Evolutionary conservation across 2,888 invertebrate genomes (phyloP).

Genomic region (Coenonympha arcania): DNA sequence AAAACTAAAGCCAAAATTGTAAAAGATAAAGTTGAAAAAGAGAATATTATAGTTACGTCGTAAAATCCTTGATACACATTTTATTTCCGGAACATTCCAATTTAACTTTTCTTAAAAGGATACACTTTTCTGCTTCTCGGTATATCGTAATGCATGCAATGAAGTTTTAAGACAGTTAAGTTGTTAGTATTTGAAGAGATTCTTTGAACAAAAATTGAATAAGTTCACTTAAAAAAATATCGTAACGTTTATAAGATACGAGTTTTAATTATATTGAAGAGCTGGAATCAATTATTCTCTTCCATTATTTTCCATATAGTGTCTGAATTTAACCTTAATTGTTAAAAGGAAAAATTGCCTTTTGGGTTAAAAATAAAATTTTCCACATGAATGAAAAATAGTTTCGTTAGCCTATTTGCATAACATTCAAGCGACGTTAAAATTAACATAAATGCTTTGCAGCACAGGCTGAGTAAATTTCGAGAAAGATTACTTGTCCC

Average conservation of each 20-base stretch:
- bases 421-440: neutral
- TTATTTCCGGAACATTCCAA: neutral
- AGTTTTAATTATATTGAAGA: too few species aligned
- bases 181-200: neutral
- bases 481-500: neutral
- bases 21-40: neutral
- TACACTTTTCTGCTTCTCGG: neutral
- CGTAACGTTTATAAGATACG: too few species aligned
- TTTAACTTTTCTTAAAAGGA: neutral
- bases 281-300: too few species aligned
- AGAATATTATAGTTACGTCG: neutral
- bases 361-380: neutral
- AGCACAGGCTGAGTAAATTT: constrained; percentile 2
- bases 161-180: neutral
- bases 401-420: constrained; percentile 3
- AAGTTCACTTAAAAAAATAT: too few species aligned
- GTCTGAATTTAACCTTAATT: neutral
- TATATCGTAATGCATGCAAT: neutral
- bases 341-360: neutral
- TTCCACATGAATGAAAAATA: neutral
- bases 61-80: neutral
- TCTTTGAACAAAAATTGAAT: too few species aligned
- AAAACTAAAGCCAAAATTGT: neutral
- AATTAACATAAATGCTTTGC: constrained; percentile 3
- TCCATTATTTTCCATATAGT: neutral